Percentiles rank a stretch among this genome's conserved stretches.
These are phyloP conservation scores for Ctenodactylus gundi DNA, from an alignment of 2,113 vertebrate species.

Conservation along the genomic window DNA sequence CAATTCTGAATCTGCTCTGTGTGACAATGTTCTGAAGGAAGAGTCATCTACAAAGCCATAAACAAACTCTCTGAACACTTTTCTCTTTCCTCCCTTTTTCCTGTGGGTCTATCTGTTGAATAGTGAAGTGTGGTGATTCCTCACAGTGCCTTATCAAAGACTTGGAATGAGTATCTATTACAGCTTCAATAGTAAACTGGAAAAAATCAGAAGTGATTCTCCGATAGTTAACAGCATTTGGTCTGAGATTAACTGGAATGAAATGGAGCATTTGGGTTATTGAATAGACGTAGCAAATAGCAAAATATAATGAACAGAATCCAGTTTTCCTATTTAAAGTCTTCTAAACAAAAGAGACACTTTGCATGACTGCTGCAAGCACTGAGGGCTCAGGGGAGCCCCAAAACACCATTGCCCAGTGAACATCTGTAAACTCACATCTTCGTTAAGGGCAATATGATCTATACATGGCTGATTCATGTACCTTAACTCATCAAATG, in stretches of 20 bases:
- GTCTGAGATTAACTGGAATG: constrained; percentile 76
- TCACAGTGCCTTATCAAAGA: constrained; percentile 61
- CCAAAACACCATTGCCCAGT: constrained; percentile 40
- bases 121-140: constrained; percentile 59
- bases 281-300: constrained; percentile 75
- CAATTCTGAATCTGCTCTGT: neutral
- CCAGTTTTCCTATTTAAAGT: constrained; percentile 65
- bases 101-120: constrained; percentile 44
- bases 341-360: constrained; percentile 76
- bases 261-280: constrained; percentile 75
- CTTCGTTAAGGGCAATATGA: constrained; percentile 45
- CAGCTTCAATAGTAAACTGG: constrained; percentile 52
- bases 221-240: constrained; percentile 73
- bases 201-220: constrained; percentile 71
- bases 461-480: constrained; percentile 21
- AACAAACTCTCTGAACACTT: constrained; percentile 47
- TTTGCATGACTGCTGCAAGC: constrained; percentile 51
- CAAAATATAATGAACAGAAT: constrained; percentile 77
- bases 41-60: constrained; percentile 48
- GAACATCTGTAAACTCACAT: constrained; percentile 49
- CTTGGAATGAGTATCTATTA: constrained; percentile 75
- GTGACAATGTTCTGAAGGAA: neutral
- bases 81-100: constrained; percentile 25
- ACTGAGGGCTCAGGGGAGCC: neutral
- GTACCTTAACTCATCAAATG: constrained; percentile 32